Evolutionary conservation across 2,888 invertebrate genomes (phyloP), one percentile per base, ranked within the genome.

Genomic region (Megamerina dolium): DNA sequence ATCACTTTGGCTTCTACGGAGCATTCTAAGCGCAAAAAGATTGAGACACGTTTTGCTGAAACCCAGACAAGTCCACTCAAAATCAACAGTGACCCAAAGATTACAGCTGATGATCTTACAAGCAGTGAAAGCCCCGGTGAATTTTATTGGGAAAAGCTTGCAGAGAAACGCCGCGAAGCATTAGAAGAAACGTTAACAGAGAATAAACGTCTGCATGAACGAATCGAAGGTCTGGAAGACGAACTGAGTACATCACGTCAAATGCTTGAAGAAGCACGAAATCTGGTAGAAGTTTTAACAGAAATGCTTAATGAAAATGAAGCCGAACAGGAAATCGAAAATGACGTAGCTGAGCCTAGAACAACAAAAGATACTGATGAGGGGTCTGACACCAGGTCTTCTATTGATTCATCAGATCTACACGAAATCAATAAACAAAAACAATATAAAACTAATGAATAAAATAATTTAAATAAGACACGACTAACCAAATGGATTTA

Each of bases 131-230:
- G 76, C 27, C 82, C 87, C 4, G 81, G 85, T 44, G 81, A 82
- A 59, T 78, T 79, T 49, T 89, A 88, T 63, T 89, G 87, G 85
- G 75, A 85, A 68, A 73, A 79, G 34, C 63, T 88, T 49, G 85
- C 87, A 18, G 87, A 85, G 63, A 82, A 82, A 58, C 77, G 87
- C 46, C 78, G 83, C 45, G 72, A 79, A 54, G 83, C 84, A 3
- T 68, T 89, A 19, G 79, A 87, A 57, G 80, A 83, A 48, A 79
- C 86, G 19, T 74, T 88, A 20, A 75, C 79, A 43, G 87, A 88
- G 68, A 87, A 86, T 70, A 77, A 78, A 47, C 75, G 75, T 53
- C 61, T 80, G 17, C 74, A 76, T 50, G 75, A 76, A 27, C 67
- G 74, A 46, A 68, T 79, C 39, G 69, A 71, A 6, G 65, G 63